Evolutionary conservation across 2,113 vertebrate species (phyloP), one percentile per base, ranked within the genome.

Genomic region (Engraulis encrasicolus): DNA sequence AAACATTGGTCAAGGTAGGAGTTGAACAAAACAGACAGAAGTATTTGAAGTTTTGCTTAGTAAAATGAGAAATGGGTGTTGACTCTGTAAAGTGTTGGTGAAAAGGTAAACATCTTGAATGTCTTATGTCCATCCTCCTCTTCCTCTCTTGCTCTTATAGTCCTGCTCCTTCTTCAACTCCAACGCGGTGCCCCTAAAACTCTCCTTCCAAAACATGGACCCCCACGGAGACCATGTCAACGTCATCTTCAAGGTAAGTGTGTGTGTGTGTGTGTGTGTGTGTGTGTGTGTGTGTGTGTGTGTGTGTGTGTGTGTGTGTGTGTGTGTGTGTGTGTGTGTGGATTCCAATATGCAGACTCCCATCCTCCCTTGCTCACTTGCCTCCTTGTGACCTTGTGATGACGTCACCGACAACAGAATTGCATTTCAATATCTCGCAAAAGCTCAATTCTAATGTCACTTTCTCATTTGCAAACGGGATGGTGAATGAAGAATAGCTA

Each of bases 161-260:
- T 96, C 96, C 20, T 99, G 98, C 78, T 99, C 98, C 50, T 99
- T 98, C 92, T 99, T 98, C 93, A 99, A 98, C 92, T 99, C 98
- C 90, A 99, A 99, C 0, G 98, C 98, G 0, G 98, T 99, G 5
- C 98, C 98, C 6, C 94, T 99, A 66, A 99, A 98, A 92, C 96
- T 99, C 0, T 96, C 96, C 88, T 99, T 99, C 93, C 96, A 96
- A 84, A 99, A 98, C 6, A 91, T 96, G 14, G 97, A 99, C 86
- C 95, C 95, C 0, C 90, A 96, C 0, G 97, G 97, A 6, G 98
- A 98, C 90, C 95, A 97, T 89, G 92, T 99, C 91, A 96, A 93
- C 0, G 96, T 99, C 91, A 99, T 99, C 91, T 99, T 99, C 91
- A 99, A 99, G 97, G 98, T 97, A 82, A 6, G 20, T 11, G 45